Base-by-base conservation (phyloP, 1,140 invertebrate genomes). In the Coboldia fuscipes region DNA sequence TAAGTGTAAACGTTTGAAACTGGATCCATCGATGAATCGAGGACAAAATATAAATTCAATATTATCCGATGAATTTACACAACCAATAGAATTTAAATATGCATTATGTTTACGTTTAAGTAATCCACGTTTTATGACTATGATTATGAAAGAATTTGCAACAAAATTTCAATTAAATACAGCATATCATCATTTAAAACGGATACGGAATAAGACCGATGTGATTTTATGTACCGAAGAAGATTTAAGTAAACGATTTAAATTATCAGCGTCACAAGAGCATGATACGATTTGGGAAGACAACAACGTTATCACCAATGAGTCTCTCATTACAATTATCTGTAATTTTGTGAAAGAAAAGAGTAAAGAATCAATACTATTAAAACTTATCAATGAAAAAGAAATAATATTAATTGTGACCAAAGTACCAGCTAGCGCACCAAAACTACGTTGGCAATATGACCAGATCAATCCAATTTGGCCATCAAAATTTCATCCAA, bases 401-500 rank as follows among this genome's bases (percentile, higher is more conserved):
- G 62, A 75, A 2, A 54, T 58, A 39, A 47, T 66, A 3, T 37
- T 62, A 1, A 37, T 62, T 2, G 30, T 18, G n/a, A n/a, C n/a
- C n/a, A n/a, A n/a, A n/a, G 78, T 90, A 1, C 68, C 80, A 1
- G 46, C 51, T 24, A 45, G 41, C 4, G 42, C 64, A 10, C 73
- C 78, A 4, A 65, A 66, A 43, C 68, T 77, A 2, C 66, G 68
- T 33, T 50, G 48, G 28, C 85, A 90, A 45, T 78, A 70, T 48
- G 54, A 68, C 7, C 54, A 61, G 41, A 63, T 65, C 3, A 60
- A 61, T 2, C 56, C 59, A 37, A 51, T 69, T 21, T 93, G 86
- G 88, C 78, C 84, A 0, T 68, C 77, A 17, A 84, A 81, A 50
- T 92, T 90, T 59, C 75, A 83, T 62, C 75, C 68, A 29, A 73